Evolutionary conservation across 2,797 vertebrate species (phyloP).

Genomic region (Crenuchus spilurus): DNA sequence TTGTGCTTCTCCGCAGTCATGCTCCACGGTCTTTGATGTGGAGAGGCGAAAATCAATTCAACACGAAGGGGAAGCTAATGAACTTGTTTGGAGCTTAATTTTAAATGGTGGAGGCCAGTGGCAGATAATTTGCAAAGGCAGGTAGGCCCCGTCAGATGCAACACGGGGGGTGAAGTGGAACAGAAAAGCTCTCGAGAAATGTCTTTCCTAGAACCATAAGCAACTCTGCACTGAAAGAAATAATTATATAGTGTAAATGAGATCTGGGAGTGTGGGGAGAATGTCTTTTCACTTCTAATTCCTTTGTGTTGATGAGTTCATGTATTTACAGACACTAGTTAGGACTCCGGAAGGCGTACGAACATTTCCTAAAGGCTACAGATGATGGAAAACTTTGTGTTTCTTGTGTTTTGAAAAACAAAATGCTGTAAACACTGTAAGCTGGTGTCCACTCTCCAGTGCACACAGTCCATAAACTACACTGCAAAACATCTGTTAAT

Average conservation of each 20-base stretch:
- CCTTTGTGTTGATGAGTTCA: constrained; percentile 35
- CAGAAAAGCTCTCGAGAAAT: constrained; percentile 41
- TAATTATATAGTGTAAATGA: constrained; percentile 51
- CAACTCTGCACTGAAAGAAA: constrained; percentile 32
- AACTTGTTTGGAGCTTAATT: constrained; percentile 78
- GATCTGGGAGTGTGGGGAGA: constrained; percentile 32
- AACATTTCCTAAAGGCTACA: too few species aligned
- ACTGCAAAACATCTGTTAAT: too few species aligned
- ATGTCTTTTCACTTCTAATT: constrained; percentile 45
- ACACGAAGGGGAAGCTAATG: constrained; percentile 73
- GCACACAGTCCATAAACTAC: too few species aligned
- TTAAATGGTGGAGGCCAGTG: constrained; percentile 66
- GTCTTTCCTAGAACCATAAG: constrained; percentile 37
- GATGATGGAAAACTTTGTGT: too few species aligned
- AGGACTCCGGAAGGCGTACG: too few species aligned
- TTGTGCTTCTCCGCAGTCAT: constrained; percentile 48
- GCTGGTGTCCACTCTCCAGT: too few species aligned
- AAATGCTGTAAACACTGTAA: too few species aligned
- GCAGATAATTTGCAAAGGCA: constrained; percentile 64
- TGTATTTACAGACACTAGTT: constrained; percentile 41
- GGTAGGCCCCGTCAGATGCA: constrained; percentile 39
- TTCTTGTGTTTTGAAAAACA: too few species aligned
- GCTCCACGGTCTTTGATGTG: constrained; percentile 73
- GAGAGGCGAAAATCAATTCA: constrained; percentile 76
- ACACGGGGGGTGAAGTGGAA: constrained; percentile 25